Evolutionary conservation across 2,113 vertebrate genomes (phyloP).

Genomic region (Castor canadensis): DNA sequence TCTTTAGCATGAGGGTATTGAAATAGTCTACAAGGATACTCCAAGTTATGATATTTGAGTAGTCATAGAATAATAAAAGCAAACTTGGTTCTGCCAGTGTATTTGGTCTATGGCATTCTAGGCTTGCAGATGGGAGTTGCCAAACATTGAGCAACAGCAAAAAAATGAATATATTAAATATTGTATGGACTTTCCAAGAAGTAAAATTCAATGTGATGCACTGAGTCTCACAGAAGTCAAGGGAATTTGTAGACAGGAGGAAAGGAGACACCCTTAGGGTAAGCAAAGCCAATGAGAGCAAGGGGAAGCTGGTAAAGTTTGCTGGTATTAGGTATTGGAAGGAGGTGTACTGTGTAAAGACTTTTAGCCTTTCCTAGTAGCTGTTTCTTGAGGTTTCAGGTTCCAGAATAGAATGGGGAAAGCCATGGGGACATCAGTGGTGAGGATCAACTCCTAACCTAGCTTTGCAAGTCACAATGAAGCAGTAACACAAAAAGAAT

Average conservation of each 20-base stretch:
- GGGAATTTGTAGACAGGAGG: not conserved
- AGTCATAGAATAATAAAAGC: not conserved
- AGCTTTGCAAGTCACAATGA: constrained; percentile 63
- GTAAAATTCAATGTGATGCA: not conserved
- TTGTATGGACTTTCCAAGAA: not conserved
- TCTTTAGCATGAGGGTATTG: not conserved
- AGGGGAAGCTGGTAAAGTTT: not conserved
- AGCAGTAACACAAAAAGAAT: constrained; percentile 80
- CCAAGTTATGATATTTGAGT: not conserved
- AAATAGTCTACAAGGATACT: not conserved
- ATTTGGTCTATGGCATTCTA: not conserved
- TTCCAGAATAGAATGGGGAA: not conserved
- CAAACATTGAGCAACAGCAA: not conserved
- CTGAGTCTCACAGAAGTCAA: not conserved
- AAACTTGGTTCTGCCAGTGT: not conserved
- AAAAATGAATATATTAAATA: not conserved
- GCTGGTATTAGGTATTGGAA: not conserved
- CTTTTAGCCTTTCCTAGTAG: not conserved
- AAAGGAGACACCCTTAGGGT: not conserved
- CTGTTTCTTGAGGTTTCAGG: not conserved
- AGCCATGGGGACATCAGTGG: not conserved
- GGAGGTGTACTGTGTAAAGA: not conserved
- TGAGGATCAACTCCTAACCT: constrained; percentile 19
- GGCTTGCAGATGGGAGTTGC: not conserved
- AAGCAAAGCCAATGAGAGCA: not conserved